Evolutionary conservation across 2,797 vertebrate species (phyloP).

Genomic region (Chloroceryle inda): DNA sequence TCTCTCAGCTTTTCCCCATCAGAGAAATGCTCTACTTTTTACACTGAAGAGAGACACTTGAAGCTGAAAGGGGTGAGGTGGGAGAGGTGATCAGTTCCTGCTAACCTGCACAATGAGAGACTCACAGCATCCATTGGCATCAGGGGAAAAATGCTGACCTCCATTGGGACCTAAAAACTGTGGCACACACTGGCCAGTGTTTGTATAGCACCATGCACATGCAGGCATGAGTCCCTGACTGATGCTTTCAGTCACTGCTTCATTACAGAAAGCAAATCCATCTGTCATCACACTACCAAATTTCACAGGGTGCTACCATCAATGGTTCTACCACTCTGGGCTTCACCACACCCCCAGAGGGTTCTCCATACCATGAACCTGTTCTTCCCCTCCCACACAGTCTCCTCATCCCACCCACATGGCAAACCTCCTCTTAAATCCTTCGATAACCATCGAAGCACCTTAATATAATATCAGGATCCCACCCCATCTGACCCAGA

Average conservation of each 20-base stretch:
- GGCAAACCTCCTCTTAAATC: not conserved
- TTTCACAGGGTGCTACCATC: too few relatives aligned
- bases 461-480: not conserved
- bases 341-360: not conserved
- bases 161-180: not conserved
- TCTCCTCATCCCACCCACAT: not conserved
- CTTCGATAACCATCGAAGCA: not conserved
- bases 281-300: fast-evolving
- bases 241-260: not conserved
- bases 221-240: fast-evolving
- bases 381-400: not conserved
- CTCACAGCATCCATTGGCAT: not conserved
- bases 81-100: not conserved
- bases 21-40: not conserved
- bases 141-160: not conserved
- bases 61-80: not conserved
- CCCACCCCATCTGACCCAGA: not conserved
- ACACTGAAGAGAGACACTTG: not conserved
- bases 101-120: not conserved
- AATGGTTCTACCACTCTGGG: not conserved
- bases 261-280: not conserved
- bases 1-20: not conserved
- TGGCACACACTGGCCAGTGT: not conserved
- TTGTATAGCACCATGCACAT: not conserved
- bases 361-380: not conserved